A percentile compares a stretch with the other conserved stretches of the same genome.
phyloP scores from a whole-genome alignment of 2,797 vertebrate genomes.

The Neosilurus mollespiculum region DNA sequence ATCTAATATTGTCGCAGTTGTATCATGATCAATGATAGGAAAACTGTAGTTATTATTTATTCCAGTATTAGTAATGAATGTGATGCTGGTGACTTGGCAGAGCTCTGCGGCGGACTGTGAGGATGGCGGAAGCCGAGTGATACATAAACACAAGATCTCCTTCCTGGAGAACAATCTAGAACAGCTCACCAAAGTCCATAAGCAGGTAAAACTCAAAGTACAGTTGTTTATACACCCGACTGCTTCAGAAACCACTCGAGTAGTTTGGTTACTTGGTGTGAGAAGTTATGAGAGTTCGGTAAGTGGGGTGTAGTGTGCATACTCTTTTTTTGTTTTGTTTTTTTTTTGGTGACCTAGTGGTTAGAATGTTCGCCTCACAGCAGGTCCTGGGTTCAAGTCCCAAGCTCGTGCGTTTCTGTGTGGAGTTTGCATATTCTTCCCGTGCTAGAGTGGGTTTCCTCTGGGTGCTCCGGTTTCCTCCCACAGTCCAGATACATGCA shows the following conservation, averaged over 20 bases:
- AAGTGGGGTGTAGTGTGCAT: too few species aligned
- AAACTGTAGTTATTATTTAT: neutral
- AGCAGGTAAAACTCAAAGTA: conserved; percentile 70
- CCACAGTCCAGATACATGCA: too few species aligned
- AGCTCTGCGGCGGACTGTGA: conserved; percentile 87
- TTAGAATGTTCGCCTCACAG: too few species aligned
- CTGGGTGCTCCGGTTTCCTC: too few species aligned
- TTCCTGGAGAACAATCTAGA: conserved; percentile 95
- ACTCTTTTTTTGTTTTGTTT: too few species aligned
- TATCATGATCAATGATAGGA: neutral
- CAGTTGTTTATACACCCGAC: neutral
- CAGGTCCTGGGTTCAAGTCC: too few species aligned
- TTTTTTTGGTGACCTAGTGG: too few species aligned
- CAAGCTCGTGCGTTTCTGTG: too few species aligned
- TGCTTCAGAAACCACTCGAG: neutral
- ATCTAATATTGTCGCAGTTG: neutral
- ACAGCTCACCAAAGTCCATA: conserved; percentile 95
- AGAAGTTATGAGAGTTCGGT: too few species aligned
- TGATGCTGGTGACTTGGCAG: conserved; percentile 62
- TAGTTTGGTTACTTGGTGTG: too few species aligned
- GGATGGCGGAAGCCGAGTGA: conserved; percentile 82
- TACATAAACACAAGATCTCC: conserved; percentile 92
- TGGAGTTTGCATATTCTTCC: too few species aligned
- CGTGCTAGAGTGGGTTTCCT: too few species aligned
- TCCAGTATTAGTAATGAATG: neutral